A percentile compares a stretch with the other conserved stretches of the same genome.
These are phyloP conservation scores for Phocides pigmalion DNA, from an alignment of 1,140 invertebrate genomes.

Conservation along the genomic window DNA sequence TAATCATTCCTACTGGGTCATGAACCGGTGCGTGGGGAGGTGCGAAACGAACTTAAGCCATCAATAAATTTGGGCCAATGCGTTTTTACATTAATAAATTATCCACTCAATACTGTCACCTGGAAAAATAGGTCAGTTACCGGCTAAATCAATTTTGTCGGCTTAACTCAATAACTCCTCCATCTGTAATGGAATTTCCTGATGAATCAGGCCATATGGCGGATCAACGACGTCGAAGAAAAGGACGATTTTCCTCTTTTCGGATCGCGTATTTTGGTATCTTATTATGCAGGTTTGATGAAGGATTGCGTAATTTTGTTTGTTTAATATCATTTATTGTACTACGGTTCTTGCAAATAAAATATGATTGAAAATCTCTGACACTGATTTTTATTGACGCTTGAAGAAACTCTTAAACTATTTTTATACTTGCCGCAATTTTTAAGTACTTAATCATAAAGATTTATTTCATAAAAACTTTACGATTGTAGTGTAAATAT, in stretches of 20 bases:
- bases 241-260: no score
- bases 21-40: background rate
- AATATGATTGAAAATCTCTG: no score
- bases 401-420: no score
- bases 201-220: constrained; percentile 11
- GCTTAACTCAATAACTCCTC: constrained; percentile 27
- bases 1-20: constrained; percentile 7
- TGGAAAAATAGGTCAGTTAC: constrained; percentile 29
- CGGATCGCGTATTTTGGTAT: no score
- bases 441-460: no score
- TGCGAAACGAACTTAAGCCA: constrained; percentile 16
- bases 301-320: no score
- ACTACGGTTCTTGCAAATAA: no score
- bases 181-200: constrained; percentile 13
- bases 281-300: no score
- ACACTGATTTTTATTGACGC: background rate
- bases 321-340: no score
- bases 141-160: constrained; percentile 18
- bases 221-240: background rate
- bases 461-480: no score
- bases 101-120: background rate
- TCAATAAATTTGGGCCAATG: constrained; percentile 6
- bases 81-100: constrained; percentile 27
- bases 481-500: no score
- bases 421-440: no score